phyloP scores from a whole-genome alignment of 2,113 vertebrate genomes.

The Oostethus manadensis region DNA sequence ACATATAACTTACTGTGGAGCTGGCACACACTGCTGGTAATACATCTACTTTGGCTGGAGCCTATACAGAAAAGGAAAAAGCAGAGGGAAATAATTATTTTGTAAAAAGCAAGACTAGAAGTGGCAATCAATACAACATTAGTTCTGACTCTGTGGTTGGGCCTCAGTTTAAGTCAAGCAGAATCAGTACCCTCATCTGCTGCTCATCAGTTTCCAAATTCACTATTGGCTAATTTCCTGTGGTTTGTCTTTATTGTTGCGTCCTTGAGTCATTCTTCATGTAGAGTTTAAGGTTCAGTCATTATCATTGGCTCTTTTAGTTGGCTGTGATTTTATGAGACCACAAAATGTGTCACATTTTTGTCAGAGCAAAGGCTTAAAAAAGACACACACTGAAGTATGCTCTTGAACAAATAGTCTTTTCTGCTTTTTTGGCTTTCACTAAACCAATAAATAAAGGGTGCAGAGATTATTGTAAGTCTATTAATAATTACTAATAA shows the following conservation, averaged over 20 bases:
- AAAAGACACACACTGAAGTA: too few species aligned
- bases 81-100: constrained; percentile 4
- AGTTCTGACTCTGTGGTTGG: constrained; percentile 30
- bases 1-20: constrained; percentile 39
- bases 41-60: constrained; percentile 42
- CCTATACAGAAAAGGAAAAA: constrained; percentile 24
- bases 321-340: constrained; percentile 59
- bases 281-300: constrained; percentile 50
- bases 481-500: too few species aligned
- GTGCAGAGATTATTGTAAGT: too few species aligned
- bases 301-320: constrained; percentile 53
- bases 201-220: neutral
- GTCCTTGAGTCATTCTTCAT: constrained; percentile 38
- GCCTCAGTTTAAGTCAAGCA: constrained; percentile 30
- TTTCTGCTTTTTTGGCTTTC: neutral
- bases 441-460: too few species aligned
- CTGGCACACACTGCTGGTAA: constrained; percentile 28
- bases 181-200: constrained; percentile 10
- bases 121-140: constrained; percentile 11
- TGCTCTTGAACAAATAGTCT: too few species aligned
- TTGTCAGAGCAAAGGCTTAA: constrained; percentile 16
- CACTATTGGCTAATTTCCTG: constrained; percentile 30
- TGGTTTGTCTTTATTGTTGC: constrained; percentile 47
- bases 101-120: neutral
- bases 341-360: constrained; percentile 50